Evolutionary conservation across 2,797 vertebrate genomes (phyloP).

Genomic region (Adelosebastes latens): DNA sequence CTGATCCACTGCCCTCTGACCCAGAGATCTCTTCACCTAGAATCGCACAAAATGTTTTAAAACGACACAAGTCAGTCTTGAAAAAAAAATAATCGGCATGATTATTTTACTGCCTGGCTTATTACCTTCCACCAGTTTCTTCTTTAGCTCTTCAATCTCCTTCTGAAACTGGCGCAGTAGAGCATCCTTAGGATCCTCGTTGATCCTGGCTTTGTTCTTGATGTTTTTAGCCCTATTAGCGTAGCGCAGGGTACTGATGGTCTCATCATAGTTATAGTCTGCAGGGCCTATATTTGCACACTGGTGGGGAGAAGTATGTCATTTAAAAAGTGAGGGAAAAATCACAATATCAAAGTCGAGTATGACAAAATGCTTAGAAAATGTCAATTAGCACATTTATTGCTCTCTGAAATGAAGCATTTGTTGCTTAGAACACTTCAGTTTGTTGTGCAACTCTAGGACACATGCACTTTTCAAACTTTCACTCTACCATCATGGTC

Average conservation of each 20-base stretch:
- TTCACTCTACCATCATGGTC: slow-evolving; percentile 94
- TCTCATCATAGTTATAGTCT: slow-evolving; percentile 99
- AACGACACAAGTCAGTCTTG: background rate
- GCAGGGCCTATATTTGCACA: slow-evolving; percentile 99
- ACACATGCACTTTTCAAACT: background rate
- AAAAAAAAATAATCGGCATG: background rate
- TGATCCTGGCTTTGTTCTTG: slow-evolving; percentile 99
- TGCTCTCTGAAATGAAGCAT: background rate
- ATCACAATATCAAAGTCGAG: background rate
- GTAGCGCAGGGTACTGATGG: slow-evolving; percentile 97
- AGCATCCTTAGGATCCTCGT: slow-evolving; percentile 98
- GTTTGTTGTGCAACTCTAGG: background rate
- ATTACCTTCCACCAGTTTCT: slow-evolving; percentile 94
- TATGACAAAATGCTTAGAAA: background rate
- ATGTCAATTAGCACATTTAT: background rate
- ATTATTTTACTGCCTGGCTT: background rate
- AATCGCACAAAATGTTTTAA: slow-evolving; percentile 6
- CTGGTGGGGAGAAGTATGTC: slow-evolving; percentile 68
- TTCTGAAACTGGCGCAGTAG: slow-evolving; percentile 97
- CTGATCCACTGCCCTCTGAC: slow-evolving; percentile 93
- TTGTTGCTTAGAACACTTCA: background rate
- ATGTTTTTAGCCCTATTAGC: slow-evolving; percentile 99
- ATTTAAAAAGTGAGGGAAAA: slow-evolving; percentile 10
- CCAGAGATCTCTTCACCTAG: slow-evolving; percentile 98
- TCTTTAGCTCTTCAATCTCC: slow-evolving; percentile 98